Conservation (phyloP, 2,888 invertebrate genomes). For the Volucella bombylans region DNA sequence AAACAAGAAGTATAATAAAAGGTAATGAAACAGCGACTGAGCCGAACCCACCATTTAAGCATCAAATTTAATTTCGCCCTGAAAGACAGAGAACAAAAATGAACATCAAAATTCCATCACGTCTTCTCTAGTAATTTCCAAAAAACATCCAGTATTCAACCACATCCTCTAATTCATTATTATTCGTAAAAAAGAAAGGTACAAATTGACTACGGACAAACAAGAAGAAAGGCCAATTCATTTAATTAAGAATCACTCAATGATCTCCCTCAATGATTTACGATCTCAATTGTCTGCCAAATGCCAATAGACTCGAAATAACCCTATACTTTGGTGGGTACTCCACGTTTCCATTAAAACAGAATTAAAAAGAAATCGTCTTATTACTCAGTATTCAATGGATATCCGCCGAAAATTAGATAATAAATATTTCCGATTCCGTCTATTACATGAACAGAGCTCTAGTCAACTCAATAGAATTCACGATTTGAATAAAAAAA, state of each 20-base stretch:
- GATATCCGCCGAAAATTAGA: slow-evolving; percentile 42
- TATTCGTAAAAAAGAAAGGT: slow-evolving; percentile 26
- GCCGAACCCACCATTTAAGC: not conserved
- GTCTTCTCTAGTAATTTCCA: slow-evolving; percentile 6
- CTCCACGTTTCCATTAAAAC: slow-evolving; percentile 37
- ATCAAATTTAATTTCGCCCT: slow-evolving; percentile 3
- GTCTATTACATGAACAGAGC: slow-evolving; percentile 30
- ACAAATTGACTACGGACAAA: slow-evolving; percentile 55
- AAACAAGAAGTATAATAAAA: not conserved
- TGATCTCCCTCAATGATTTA: slow-evolving; percentile 46
- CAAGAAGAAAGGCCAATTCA: slow-evolving; percentile 24
- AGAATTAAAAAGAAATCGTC: slow-evolving; percentile 32
- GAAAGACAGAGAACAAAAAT: not conserved
- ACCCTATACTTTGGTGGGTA: not conserved
- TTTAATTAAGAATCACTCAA: slow-evolving; percentile 65
- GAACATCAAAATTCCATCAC: slow-evolving; percentile 22
- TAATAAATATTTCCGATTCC: slow-evolving; percentile 60
- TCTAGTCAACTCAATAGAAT: not conserved
- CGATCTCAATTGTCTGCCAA: slow-evolving; percentile 27
- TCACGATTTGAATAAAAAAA: slow-evolving; percentile 40
- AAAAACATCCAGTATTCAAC: not conserved
- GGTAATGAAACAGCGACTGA: too few relatives aligned
- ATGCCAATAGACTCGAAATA: slow-evolving; percentile 4
- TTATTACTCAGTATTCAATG: slow-evolving; percentile 21
- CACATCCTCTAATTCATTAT: not conserved